Conservation (phyloP, 2,113 vertebrate genomes). For the Apus apus region DNA sequence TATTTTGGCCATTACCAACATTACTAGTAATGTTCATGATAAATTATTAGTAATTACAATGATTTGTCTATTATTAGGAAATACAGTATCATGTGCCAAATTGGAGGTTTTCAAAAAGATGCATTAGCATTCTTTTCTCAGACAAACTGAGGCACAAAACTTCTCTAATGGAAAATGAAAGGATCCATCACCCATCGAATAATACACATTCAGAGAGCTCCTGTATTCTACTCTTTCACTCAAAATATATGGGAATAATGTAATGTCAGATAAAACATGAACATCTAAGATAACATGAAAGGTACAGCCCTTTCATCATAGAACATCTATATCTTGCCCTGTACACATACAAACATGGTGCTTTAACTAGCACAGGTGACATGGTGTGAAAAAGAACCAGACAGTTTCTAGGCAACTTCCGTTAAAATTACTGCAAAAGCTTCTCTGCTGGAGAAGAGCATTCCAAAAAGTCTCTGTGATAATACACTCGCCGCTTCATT, state of each 20-base stretch:
- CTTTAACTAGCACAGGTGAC: constrained; percentile 11
- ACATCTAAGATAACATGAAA: background rate
- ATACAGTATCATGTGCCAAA: background rate
- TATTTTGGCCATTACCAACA: background rate
- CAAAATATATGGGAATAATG: background rate
- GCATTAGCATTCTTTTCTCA: background rate
- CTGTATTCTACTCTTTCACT: background rate
- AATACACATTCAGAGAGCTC: background rate
- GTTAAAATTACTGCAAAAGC: background rate
- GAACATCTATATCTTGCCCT: accelerated
- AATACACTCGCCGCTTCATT: background rate
- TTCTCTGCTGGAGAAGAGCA: background rate
- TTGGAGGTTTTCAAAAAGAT: background rate
- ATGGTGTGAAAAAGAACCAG: background rate
- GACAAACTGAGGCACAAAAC: background rate
- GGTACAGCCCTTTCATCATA: background rate
- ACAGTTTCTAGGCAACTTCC: background rate
- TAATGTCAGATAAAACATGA: background rate
- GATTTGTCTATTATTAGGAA: background rate
- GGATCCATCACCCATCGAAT: background rate
- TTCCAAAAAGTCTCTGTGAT: background rate
- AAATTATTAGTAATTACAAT: background rate
- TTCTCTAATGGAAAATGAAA: background rate
- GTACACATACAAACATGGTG: background rate
- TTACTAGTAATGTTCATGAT: background rate